Conservation (phyloP, 2,888 invertebrate species). For the Furcula furcula region DNA sequence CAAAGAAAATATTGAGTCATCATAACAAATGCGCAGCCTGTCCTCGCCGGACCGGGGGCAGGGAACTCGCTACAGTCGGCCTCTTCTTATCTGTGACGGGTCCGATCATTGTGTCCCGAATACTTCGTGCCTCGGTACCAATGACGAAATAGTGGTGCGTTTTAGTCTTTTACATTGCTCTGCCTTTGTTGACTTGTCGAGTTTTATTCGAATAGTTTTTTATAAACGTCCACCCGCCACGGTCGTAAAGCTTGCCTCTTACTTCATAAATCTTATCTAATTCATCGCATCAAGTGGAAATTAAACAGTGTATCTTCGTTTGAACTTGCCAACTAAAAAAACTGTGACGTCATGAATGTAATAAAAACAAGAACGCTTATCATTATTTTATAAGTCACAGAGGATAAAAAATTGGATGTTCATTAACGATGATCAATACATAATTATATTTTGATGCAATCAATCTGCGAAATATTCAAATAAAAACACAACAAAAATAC, state of each 20-base stretch:
- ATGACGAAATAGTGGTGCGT: constrained; percentile 67
- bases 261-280: constrained; percentile 73
- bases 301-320: constrained; percentile 42
- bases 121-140: constrained; percentile 64
- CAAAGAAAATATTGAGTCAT: constrained; percentile 80
- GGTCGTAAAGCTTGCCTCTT: constrained; percentile 64
- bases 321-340: constrained; percentile 36
- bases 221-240: constrained; percentile 61
- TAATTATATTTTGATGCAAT: constrained; percentile 43
- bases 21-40: constrained; percentile 75
- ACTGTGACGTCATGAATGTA: not conserved
- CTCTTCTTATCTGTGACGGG: constrained; percentile 75
- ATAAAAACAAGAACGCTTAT: constrained; percentile 31
- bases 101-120: constrained; percentile 71
- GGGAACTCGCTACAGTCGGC: constrained; percentile 69
- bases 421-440: constrained; percentile 39
- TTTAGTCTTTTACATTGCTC: constrained; percentile 69
- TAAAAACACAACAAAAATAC: constrained; percentile 53
- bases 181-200: constrained; percentile 74
- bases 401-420: constrained; percentile 22
- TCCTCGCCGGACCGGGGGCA: constrained; percentile 48
- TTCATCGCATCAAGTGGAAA: constrained; percentile 57
- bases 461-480: constrained; percentile 55
- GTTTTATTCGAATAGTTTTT: constrained; percentile 67
- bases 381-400: constrained; percentile 26